A percentile compares a stretch with the other conserved stretches of the same genome.
Evolutionary conservation across 2,888 invertebrate species (phyloP).

Genomic region (Ferdinandea cuprea): DNA sequence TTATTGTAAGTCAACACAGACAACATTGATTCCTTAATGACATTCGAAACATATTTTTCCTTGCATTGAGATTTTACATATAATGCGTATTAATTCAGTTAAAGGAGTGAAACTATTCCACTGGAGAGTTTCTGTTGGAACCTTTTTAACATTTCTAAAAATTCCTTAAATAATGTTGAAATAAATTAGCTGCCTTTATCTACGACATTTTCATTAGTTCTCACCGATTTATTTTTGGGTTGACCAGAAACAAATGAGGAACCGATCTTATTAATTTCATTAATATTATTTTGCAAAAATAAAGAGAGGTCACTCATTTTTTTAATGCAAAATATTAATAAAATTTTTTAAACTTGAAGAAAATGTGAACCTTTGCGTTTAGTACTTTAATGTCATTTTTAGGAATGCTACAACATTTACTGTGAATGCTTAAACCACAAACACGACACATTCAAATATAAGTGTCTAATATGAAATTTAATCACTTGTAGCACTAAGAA

Average conservation of each 20-base stretch:
- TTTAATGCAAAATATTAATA: no score
- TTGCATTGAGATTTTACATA: constrained; percentile 32
- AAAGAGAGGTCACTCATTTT: no score
- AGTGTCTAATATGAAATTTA: no score
- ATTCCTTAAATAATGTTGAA: constrained; percentile 35
- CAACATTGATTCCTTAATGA: constrained; percentile 51
- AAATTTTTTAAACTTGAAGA: no score
- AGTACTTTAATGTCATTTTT: no score
- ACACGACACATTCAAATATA: no score
- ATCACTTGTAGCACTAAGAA: no score
- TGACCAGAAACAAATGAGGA: constrained; percentile 44
- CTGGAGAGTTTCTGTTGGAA: constrained; percentile 58
- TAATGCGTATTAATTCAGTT: constrained; percentile 51
- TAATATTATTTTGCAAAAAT: no score
- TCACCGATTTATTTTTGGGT: no score
- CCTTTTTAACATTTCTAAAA: constrained; percentile 34
- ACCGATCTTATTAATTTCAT: constrained; percentile 40
- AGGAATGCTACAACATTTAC: no score
- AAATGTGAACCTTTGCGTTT: no score
- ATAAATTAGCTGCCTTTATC: constrained; percentile 51
- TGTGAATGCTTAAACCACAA: no score
- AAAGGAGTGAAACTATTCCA: constrained; percentile 66
- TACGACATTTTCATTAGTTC: constrained; percentile 13
- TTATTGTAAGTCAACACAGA: constrained; percentile 43
- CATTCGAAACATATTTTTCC: constrained; percentile 17